These are phyloP conservation scores for Aspidapion aeneum DNA, from an alignment of 2,888 invertebrate genomes.

Conservation along the genomic window DNA sequence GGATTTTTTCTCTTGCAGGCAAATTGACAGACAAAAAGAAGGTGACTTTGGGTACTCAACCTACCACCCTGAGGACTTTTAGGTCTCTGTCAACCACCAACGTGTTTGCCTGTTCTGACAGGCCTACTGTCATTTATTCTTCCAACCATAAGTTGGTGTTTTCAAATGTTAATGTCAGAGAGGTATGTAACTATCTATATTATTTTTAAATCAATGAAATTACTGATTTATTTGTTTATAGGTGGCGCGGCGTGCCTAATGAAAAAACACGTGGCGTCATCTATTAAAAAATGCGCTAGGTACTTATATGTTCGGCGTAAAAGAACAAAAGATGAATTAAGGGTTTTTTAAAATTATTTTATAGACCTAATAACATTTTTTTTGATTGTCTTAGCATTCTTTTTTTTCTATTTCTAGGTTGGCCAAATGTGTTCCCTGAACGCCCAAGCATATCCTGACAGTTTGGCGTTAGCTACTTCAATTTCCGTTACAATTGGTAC, in stretches of 20 bases:
- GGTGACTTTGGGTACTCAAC: conserved; percentile 96
- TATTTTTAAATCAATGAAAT: too few species aligned
- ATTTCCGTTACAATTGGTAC: conserved; percentile 84
- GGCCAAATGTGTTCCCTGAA: conserved; percentile 98
- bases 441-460: conserved; percentile 91
- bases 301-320: too few species aligned
- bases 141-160: conserved; percentile 98
- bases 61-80: conserved; percentile 89
- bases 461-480: conserved; percentile 85
- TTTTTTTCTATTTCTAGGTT: conserved; percentile 58
- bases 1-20: neutral
- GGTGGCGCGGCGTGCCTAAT: too few species aligned
- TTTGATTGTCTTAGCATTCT: neutral
- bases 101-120: conserved; percentile 98
- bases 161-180: conserved; percentile 94
- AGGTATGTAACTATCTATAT: conserved; percentile 45
- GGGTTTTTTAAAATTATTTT: too few species aligned
- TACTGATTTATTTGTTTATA: too few species aligned
- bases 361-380: too few species aligned
- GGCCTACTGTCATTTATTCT: conserved; percentile 98
- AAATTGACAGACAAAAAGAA: conserved; percentile 84
- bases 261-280: too few species aligned
- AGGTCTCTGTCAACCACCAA: conserved; percentile 88
- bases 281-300: too few species aligned
- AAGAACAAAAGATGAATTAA: too few species aligned